Percentiles rank a stretch among this genome's conserved stretches.
Conservation (phyloP, 2,797 vertebrate species). For the Rhinatrema bivittatum region DNA sequence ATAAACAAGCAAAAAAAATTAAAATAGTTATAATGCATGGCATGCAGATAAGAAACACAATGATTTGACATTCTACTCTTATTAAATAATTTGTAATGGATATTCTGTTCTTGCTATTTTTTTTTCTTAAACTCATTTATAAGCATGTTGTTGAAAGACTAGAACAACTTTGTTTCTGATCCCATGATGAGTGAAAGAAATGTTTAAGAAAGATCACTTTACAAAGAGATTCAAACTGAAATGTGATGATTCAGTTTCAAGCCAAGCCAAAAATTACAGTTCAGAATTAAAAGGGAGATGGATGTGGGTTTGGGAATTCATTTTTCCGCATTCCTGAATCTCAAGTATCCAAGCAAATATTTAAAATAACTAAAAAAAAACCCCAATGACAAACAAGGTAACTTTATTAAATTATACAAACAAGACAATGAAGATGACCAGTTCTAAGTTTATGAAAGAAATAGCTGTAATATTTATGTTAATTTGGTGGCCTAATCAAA, state of each 20-base stretch:
- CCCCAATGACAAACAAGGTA: conserved; percentile 70
- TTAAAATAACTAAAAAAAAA: conserved; percentile 60
- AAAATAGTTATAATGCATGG: no score
- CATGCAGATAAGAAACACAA: conserved; percentile 79
- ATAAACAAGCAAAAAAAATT: conserved; percentile 67
- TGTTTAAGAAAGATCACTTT: conserved; percentile 71
- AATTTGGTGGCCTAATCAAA: conserved; percentile 23
- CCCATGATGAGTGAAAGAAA: conserved; percentile 72
- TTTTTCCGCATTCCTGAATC: conserved; percentile 68
- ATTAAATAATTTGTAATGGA: no score
- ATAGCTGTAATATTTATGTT: background rate
- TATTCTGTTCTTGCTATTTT: no score
- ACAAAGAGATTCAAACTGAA: conserved; percentile 64
- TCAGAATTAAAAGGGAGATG: conserved; percentile 64
- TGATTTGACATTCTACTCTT: conserved; percentile 84
- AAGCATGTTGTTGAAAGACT: conserved; percentile 70
- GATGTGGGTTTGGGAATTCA: conserved; percentile 58
- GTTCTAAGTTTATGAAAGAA: conserved; percentile 25
- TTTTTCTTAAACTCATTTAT: conserved; percentile 51
- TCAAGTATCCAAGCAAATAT: conserved; percentile 68
- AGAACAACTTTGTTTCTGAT: conserved; percentile 64
- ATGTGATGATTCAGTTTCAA: conserved; percentile 67
- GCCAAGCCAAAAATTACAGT: conserved; percentile 71
- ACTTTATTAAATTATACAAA: conserved; percentile 53
- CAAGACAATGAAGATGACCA: conserved; percentile 23